Percentiles rank a stretch among this genome's conserved stretches.
These are phyloP conservation scores for Trogon surrucura DNA, from an alignment of 2,113 vertebrate genomes.

Conservation along the genomic window DNA sequence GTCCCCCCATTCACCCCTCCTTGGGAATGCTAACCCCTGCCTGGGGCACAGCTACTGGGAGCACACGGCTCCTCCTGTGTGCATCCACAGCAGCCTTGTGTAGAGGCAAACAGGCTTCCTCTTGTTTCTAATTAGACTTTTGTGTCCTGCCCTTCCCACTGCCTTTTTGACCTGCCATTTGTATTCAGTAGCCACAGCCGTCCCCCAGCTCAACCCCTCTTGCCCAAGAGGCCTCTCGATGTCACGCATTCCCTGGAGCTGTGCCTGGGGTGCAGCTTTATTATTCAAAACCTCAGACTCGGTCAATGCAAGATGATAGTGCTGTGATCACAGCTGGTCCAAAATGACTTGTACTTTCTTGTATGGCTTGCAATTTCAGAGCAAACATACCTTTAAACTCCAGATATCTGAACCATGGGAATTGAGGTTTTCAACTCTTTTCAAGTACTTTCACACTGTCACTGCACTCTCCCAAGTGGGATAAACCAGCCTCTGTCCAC, in stretches of 20 bases:
- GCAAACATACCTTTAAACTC: neutral
- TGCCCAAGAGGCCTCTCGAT: neutral
- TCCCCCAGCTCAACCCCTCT: rapidly evolving
- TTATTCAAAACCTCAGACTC: neutral
- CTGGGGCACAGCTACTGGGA: neutral
- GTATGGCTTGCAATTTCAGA: neutral
- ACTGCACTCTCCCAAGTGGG: neutral
- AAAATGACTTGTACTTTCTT: neutral
- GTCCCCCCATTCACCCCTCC: neutral
- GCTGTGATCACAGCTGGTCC: neutral
- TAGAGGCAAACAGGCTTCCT: neutral
- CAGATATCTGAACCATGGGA: neutral
- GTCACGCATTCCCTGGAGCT: neutral
- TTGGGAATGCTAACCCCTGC: neutral
- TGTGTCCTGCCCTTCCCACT: neutral
- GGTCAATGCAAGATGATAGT: neutral
- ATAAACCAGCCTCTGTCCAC: neutral
- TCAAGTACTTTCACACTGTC: neutral
- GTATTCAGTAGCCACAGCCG: neutral
- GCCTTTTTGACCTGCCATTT: neutral
- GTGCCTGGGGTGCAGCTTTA: neutral
- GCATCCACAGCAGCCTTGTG: neutral
- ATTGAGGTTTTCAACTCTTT: neutral
- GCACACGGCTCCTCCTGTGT: neutral
- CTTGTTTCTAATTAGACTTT: neutral